These are phyloP conservation scores for Solenodon paradoxus DNA, from an alignment of 2,113 vertebrate genomes.

Conservation along the genomic window DNA sequence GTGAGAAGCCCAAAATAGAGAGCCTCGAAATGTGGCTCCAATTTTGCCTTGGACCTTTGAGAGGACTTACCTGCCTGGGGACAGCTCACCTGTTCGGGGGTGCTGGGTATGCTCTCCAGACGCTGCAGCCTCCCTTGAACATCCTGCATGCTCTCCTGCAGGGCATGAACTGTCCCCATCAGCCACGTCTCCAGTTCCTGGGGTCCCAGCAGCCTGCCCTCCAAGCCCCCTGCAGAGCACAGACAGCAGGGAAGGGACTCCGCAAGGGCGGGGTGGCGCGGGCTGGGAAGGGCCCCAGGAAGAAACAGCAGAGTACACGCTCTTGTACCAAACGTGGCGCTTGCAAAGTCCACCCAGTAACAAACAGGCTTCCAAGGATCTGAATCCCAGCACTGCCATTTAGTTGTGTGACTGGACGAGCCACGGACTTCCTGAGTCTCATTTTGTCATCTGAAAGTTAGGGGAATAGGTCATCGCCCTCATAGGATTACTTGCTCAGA, in stretches of 20 bases:
- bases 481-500: neutral
- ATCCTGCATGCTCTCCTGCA: conserved; percentile 89
- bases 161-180: conserved; percentile 83
- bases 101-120: conserved; percentile 83
- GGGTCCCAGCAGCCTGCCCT: neutral
- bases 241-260: neutral
- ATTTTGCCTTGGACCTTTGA: too few species aligned
- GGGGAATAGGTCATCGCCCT: neutral
- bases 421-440: neutral
- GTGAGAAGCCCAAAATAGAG: neutral
- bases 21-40: neutral
- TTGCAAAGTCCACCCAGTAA: neutral
- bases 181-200: conserved; percentile 84
- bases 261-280: neutral
- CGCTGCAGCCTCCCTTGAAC: conserved; percentile 87
- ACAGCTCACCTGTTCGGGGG: conserved; percentile 81
- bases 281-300: neutral
- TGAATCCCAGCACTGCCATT: neutral
- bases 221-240: conserved; percentile 13
- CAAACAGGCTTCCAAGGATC: neutral
- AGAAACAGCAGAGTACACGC: accelerated
- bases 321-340: neutral
- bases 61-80: too few species aligned
- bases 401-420: neutral
- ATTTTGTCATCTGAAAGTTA: neutral